A percentile compares a stretch with the other conserved stretches of the same genome.
Evolutionary conservation across 2,888 invertebrate genomes (phyloP).

Genomic region (Apodemia mormo): DNA sequence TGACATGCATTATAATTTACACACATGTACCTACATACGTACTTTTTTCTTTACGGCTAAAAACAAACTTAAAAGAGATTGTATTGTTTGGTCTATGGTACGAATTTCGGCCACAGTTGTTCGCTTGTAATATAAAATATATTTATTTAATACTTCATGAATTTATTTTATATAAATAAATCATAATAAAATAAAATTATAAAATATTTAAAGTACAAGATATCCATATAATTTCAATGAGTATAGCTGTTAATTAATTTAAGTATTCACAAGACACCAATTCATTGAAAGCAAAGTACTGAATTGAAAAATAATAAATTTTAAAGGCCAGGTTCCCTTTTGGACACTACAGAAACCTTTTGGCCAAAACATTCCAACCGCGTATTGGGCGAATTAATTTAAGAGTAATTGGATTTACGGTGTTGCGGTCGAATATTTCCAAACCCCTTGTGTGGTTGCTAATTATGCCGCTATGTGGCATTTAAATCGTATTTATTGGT

Average conservation of each 20-base stretch:
- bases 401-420: constrained; percentile 72
- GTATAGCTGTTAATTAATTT: not conserved
- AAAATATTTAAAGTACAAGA: not conserved
- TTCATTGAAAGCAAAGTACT: not conserved
- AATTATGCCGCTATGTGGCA: constrained; percentile 61
- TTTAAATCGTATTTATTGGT: constrained; percentile 66
- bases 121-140: no score
- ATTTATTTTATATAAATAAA: no score
- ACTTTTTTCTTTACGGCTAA: no score
- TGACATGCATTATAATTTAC: no score
- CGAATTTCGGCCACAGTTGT: no score
- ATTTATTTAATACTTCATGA: no score
- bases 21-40: no score
- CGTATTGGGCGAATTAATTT: constrained; percentile 67
- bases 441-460: constrained; percentile 55
- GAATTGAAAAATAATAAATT: constrained; percentile 3
- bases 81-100: no score
- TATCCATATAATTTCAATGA: no score
- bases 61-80: no score
- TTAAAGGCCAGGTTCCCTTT: not conserved
- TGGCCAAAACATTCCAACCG: constrained; percentile 42
- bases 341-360: constrained; percentile 3
- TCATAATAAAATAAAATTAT: no score
- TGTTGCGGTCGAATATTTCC: constrained; percentile 51
- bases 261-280: not conserved